Conservation (phyloP, 2,888 invertebrate species). For the Argyresthia albistria region DNA sequence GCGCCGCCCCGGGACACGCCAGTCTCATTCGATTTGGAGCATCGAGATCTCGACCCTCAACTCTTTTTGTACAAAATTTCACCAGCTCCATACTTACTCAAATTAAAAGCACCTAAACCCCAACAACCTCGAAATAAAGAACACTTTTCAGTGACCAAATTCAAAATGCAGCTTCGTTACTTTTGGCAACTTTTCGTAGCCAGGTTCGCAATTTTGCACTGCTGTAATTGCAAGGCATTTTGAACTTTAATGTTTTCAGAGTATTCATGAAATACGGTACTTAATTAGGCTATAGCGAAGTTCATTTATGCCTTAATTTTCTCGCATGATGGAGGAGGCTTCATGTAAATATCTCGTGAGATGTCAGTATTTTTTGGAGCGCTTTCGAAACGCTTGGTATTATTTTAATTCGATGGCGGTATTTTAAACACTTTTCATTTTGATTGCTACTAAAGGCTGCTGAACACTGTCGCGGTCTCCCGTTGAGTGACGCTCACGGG, state of each 20-base stretch:
- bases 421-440: too few species aligned
- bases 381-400: not conserved
- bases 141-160: not conserved
- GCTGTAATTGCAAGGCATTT: constrained; percentile 46
- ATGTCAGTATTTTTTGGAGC: not conserved
- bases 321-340: not conserved
- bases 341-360: not conserved
- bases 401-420: too few species aligned
- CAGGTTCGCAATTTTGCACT: constrained; percentile 45
- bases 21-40: too few species aligned
- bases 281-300: constrained; percentile 2
- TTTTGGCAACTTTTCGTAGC: not conserved
- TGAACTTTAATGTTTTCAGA: constrained; percentile 43
- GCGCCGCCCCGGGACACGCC: too few species aligned
- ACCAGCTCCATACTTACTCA: too few species aligned
- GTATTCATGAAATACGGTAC: constrained; percentile 39
- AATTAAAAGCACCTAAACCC: not conserved
- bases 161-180: not conserved
- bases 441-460: too few species aligned
- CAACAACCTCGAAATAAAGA: not conserved
- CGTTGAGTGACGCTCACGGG: too few species aligned
- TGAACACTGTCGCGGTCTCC: too few species aligned
- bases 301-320: constrained; percentile 5
- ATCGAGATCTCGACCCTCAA: too few species aligned
- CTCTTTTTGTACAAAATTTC: too few species aligned